Evolutionary conservation across 2,113 vertebrate species (phyloP), one percentile per base, ranked within the genome.

Genomic region (Protobothrops flavoviridis): DNA sequence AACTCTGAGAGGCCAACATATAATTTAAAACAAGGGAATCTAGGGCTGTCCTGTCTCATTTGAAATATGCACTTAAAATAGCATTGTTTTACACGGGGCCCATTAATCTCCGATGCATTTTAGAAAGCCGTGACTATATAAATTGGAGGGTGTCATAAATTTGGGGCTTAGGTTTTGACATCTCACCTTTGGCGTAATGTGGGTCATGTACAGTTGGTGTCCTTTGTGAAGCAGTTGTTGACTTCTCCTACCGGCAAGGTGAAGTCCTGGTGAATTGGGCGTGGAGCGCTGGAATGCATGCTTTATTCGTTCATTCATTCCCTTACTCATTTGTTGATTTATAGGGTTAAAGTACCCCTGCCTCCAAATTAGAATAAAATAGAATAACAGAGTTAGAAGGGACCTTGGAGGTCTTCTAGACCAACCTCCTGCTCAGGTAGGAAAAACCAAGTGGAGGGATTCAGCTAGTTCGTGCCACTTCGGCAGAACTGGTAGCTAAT

Each of bases 11-110:
- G 48, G 52, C 13, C 33, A 6, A 43, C 39, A 5, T 86, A 85
- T 89, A 3, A 0, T 91, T 92, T 86, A 90, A 91, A 89, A 69
- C 24, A 43, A 90, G 48, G 69, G 69, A 29, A 21, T n/a, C 69
- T 81, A n/a, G 33, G 12, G n/a, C 88, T 91, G 43, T 88, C 59
- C 53, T 23, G 29, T 88, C 57, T 29, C 43, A 2, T 45, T 91
- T 91, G 61, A 59, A 45, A 90, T 94, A 89, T 26, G 53, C 93
- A 90, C 90, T 39, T 87, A 50, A 92, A 29, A 48, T 91, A 57
- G 26, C 0, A 69, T 92, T 33, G 45, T 23, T 86, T 26, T 85
- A 5, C 53, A 4, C 0, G 45, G 11, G 11, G 55, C 64, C 1
- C 0, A 55, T 56, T 39, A 52, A 0, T 59, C 33, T 1, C 5